A percentile compares a stretch with the other conserved stretches of the same genome.
Evolutionary conservation across 2,888 invertebrate species (phyloP).

Genomic region (Pristionchus mayeri): DNA sequence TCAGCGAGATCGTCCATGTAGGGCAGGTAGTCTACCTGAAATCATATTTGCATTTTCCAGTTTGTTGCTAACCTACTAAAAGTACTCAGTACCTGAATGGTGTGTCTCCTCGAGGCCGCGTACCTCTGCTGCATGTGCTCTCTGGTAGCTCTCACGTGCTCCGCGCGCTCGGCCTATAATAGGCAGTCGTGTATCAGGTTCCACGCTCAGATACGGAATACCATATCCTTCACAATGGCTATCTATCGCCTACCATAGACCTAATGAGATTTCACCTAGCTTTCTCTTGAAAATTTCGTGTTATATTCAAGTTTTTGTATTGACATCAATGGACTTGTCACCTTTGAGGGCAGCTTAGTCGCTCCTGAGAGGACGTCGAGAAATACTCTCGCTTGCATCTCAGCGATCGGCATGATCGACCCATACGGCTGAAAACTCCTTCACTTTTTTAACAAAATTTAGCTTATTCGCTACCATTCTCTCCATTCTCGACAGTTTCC

Average conservation of each 20-base stretch:
- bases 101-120: not conserved
- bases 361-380: slow-evolving; percentile 63
- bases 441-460: no score
- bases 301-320: no score
- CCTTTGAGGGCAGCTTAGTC: slow-evolving; percentile 26
- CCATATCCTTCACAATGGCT: no score
- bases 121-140: not conserved
- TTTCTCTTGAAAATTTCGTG: no score
- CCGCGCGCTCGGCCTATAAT: not conserved
- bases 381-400: slow-evolving; percentile 79
- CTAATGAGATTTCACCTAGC: no score
- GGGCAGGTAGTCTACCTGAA: slow-evolving; percentile 76
- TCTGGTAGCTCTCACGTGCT: not conserved
- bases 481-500: no score
- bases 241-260: no score
- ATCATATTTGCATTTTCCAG: not conserved
- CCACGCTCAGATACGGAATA: no score
- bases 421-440: slow-evolving; percentile 76
- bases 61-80: not conserved
- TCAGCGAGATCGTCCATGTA: slow-evolving; percentile 79
- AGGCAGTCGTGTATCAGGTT: no score
- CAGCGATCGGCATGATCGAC: slow-evolving; percentile 78
- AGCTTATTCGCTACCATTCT: no score
- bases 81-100: not conserved
- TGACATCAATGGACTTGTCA: not conserved